These are phyloP conservation scores for Megaceryle alcyon DNA, from an alignment of 2,797 vertebrate genomes.

Conservation along the genomic window DNA sequence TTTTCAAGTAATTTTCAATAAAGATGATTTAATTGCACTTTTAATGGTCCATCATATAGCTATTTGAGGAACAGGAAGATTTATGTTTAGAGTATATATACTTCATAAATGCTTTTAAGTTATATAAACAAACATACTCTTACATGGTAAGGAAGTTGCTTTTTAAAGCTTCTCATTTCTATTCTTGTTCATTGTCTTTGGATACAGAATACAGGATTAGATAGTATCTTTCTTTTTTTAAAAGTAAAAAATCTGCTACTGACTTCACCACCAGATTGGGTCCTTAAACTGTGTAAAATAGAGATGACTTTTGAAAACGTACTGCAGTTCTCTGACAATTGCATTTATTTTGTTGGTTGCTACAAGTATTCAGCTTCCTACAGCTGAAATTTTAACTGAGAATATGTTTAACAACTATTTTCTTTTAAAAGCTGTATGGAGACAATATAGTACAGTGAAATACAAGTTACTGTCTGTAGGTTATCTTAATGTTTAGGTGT, in stretches of 20 bases:
- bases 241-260: background rate
- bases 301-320: constrained; percentile 5
- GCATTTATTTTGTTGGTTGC: background rate
- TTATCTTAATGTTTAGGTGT: background rate
- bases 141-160: background rate
- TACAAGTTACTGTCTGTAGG: background rate
- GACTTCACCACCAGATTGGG: background rate
- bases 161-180: background rate
- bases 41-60: background rate
- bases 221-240: background rate
- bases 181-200: background rate
- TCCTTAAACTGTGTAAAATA: constrained; percentile 1
- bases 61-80: background rate
- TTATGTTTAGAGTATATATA: background rate
- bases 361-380: background rate
- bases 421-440: constrained; percentile 5
- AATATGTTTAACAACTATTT: constrained; percentile 31
- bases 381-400: constrained; percentile 27
- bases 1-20: background rate
- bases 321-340: background rate
- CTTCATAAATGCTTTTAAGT: background rate
- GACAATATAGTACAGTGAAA: background rate
- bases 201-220: background rate
- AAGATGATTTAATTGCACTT: background rate
- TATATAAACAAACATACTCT: background rate